phyloP scores from a whole-genome alignment of 2,888 invertebrate genomes.

The Auanema freiburgensis region DNA sequence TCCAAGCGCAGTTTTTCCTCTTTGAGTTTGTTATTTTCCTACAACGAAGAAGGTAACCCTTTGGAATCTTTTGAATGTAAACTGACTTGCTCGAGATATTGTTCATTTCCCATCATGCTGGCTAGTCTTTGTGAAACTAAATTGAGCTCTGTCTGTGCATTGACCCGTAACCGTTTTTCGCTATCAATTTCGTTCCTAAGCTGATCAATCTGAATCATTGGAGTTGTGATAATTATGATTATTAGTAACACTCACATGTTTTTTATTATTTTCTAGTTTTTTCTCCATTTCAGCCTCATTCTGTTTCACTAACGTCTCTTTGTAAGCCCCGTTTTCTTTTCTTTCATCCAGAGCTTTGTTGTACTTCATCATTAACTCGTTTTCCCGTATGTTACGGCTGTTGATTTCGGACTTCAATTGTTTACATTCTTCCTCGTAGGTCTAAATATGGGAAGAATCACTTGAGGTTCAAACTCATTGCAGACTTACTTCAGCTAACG shows the following conservation, averaged over 20 bases:
- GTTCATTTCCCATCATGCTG: slow-evolving; percentile 29
- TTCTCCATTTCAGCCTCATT: slow-evolving; percentile 78
- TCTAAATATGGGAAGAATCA: not conserved
- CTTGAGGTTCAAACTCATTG: not conserved
- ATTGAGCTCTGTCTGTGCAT: slow-evolving; percentile 33
- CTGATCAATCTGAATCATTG: slow-evolving; percentile 32
- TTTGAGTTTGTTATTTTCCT: slow-evolving; percentile 17
- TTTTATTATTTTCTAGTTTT: slow-evolving; percentile 73
- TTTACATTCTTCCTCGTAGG: not conserved
- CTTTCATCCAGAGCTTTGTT: slow-evolving; percentile 72
- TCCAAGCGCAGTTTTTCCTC: slow-evolving; percentile 25
- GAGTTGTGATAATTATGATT: slow-evolving; percentile 13
- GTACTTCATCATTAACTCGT: slow-evolving; percentile 75
- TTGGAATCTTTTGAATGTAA: not conserved
- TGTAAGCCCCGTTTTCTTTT: slow-evolving; percentile 41
- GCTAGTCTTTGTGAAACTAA: slow-evolving; percentile 28
- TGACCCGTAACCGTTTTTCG: slow-evolving; percentile 29
- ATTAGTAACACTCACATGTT: slow-evolving; percentile 15
- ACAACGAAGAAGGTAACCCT: not conserved
- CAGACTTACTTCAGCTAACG: not conserved
- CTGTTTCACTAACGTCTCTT: slow-evolving; percentile 25
- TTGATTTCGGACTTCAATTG: slow-evolving; percentile 1
- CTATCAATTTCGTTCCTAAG: slow-evolving; percentile 27
- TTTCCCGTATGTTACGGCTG: slow-evolving; percentile 19
- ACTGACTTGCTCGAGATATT: slow-evolving; percentile 29